Percentiles rank a stretch among this genome's conserved stretches.
phyloP scores from a whole-genome alignment of 2,113 vertebrate species.

The Maccullochella peelii region DNA sequence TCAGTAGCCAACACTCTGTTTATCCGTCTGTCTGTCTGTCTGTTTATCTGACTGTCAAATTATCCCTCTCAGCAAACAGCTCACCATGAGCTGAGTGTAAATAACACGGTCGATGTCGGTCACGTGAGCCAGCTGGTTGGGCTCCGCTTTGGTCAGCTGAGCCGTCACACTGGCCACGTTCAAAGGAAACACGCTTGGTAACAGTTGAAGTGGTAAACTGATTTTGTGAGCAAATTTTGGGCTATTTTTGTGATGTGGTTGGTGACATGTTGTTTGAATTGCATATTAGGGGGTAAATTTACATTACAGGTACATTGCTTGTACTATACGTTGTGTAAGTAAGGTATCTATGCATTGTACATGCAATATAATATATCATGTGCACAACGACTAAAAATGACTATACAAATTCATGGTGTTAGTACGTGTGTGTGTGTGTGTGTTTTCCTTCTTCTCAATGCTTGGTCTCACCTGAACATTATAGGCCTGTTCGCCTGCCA shows the following conservation, averaged over 20 bases:
- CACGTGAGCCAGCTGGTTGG: slow-evolving; percentile 74
- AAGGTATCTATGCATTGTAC: background rate
- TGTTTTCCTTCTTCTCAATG: slow-evolving; percentile 38
- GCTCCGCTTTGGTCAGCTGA: slow-evolving; percentile 64
- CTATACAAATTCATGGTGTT: background rate
- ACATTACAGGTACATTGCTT: slow-evolving; percentile 7
- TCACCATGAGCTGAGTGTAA: slow-evolving; percentile 81
- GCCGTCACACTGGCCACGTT: slow-evolving; percentile 60
- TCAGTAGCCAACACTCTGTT: slow-evolving; percentile 83
- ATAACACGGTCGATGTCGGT: slow-evolving; percentile 75
- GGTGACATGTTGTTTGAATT: slow-evolving; percentile 30
- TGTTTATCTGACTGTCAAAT: slow-evolving; percentile 90
- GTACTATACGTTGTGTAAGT: background rate
- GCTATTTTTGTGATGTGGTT: slow-evolving; percentile 37
- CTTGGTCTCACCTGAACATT: slow-evolving; percentile 73
- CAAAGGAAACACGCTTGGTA: slow-evolving; percentile 54
- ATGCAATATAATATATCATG: background rate
- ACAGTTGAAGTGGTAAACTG: slow-evolving; percentile 43
- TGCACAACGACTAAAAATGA: background rate
- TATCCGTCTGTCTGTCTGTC: slow-evolving; percentile 87
- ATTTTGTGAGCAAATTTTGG: slow-evolving; percentile 30
- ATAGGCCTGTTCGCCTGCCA: slow-evolving; percentile 67
- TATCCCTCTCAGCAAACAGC: slow-evolving; percentile 88
- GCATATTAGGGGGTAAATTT: background rate
- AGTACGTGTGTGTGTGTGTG: slow-evolving; percentile 14